Evolutionary conservation across 1,140 invertebrate genomes (phyloP), one percentile per base, ranked within the genome.

Genomic region (silkworm (Bombyx mori)): DNA sequence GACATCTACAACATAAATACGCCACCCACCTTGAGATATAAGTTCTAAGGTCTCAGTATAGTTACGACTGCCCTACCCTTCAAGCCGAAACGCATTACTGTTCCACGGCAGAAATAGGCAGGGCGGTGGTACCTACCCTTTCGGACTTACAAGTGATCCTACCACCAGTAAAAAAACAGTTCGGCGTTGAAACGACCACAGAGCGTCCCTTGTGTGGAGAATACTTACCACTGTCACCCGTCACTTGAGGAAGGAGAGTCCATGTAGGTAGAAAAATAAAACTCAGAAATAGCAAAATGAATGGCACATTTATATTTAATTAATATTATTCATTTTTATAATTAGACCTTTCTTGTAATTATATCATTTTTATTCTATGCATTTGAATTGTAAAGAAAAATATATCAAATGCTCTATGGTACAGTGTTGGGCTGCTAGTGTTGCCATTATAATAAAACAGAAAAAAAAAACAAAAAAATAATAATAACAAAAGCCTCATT

Each of bases 221-320:
- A 18, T 18, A 18, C 12, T 18, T 18, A 18, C 12, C 12, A 18
- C 12, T 18, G 12, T 18, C 12, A 18, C 12, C 12, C 12, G 12
- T 18, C 12, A 18, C 0, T 35, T 35, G 26, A 35, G 26, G 26
- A 35, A 5, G 26, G 26, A 3, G 48, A 6, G 6, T 49, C 6
- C 6, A 49, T 18, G n/a, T 18, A 18, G 12, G 12, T 18, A 18
- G 6, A 12, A 57, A 77, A 86, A 86, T 84, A 75, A 86, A 86
- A 86, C 81, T 77, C 78, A 75, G 70, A 63, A 75, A 69, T 86
- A 84, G 79, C 81, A 86, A 86, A 86, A 86, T 86, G 83, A 84
- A 86, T 86, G 83, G 83, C 83, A 86, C 83, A 86, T 86, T 84
- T 84, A 84, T 84, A 84, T 84, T 86, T 86, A 86, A 86, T 86